Conservation (phyloP, 2,888 invertebrate species). For the Melanostoma scalare region DNA sequence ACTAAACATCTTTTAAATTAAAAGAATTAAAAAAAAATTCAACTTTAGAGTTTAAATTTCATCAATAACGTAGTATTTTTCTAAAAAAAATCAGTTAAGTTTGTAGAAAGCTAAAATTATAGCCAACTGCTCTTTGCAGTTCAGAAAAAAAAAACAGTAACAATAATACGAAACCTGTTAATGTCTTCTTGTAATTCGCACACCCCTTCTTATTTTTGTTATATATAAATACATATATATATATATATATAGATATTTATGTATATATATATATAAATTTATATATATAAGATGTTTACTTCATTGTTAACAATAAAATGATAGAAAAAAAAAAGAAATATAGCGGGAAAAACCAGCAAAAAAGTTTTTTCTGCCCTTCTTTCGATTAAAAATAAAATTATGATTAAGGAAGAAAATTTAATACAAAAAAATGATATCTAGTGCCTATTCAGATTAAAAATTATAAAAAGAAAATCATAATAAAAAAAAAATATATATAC, state of each 20-base stretch:
- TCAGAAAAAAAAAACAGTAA: conserved; percentile 27
- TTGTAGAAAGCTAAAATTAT: conserved; percentile 7
- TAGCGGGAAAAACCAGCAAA: conserved; percentile 7
- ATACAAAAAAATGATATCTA: conserved; percentile 59
- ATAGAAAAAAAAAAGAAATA: conserved; percentile 16
- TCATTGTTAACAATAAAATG: conserved; percentile 4
- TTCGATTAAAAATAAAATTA: conserved; percentile 37
- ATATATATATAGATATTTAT: too few species aligned
- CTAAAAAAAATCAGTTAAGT: conserved; percentile 25
- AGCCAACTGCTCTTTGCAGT: conserved; percentile 44
- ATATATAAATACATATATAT: neutral
- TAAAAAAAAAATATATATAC: conserved; percentile 15
- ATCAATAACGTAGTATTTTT: conserved; percentile 53
- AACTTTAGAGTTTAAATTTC: conserved; percentile 43
- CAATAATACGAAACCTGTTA: neutral
- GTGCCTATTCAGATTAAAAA: conserved; percentile 71
- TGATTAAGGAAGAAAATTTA: conserved; percentile 19
- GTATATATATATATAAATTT: too few species aligned
- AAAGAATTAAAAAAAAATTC: conserved; percentile 48
- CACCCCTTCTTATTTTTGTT: conserved; percentile 31
- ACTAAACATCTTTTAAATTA: conserved; percentile 59
- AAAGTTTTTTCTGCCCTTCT: conserved; percentile 44
- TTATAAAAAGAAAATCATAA: conserved; percentile 36
- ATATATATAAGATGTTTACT: neutral
- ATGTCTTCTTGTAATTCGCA: conserved; percentile 46